These are phyloP conservation scores for Caenorhabditis inopinata DNA, from an alignment of 1,140 invertebrate genomes.

Conservation along the genomic window DNA sequence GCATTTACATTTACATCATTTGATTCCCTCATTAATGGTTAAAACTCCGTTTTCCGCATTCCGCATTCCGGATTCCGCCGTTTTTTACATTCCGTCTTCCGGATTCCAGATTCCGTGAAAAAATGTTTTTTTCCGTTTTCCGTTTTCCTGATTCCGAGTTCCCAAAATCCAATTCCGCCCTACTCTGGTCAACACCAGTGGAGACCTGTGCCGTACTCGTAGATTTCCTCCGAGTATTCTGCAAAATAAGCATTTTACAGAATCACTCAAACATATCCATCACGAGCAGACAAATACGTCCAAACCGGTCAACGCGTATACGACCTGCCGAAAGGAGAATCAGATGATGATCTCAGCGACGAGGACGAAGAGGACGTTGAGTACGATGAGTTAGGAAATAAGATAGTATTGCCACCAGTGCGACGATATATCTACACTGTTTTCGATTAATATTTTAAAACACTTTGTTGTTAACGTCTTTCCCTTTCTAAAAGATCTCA, in stretches of 20 bases:
- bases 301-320: conserved; percentile 47
- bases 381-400: conserved; percentile 34
- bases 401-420: not conserved
- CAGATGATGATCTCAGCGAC: conserved; percentile 13
- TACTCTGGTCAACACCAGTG: too few species aligned
- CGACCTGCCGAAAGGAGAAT: conserved; percentile 28
- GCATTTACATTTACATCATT: too few species aligned
- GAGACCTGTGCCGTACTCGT: too few species aligned
- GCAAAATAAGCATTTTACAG: conserved; percentile 11
- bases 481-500: not conserved
- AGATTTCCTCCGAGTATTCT: too few species aligned
- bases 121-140: too few species aligned
- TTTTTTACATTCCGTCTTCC: too few species aligned
- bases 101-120: too few species aligned
- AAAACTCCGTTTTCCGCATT: too few species aligned
- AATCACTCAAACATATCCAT: conserved; percentile 47
- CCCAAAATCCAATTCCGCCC: too few species aligned
- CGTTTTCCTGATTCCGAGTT: too few species aligned
- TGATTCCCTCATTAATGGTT: too few species aligned
- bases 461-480: not conserved
- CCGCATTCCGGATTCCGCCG: too few species aligned
- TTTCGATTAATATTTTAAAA: conserved; percentile 34
- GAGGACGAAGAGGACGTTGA: conserved; percentile 39
- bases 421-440: conserved; percentile 45
- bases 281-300: conserved; percentile 40